Base-by-base conservation (phyloP, 2,113 vertebrate genomes). In the Dromaius novaehollandiae region DNA sequence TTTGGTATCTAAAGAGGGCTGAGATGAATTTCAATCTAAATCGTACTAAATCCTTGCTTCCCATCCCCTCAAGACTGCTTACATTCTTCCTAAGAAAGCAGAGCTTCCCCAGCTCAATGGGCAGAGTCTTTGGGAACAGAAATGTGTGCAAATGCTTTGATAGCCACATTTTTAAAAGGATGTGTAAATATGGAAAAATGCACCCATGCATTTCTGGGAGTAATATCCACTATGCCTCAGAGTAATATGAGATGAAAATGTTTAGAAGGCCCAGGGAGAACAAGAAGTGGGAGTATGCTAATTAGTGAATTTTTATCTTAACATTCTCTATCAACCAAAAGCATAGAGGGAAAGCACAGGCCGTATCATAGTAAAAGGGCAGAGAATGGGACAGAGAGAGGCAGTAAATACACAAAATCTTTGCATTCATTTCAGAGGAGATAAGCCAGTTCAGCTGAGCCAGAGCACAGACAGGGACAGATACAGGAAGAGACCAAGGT, bases 51-150 rank as follows among this genome's bases (percentile, higher is more conserved):
- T 85, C 70, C 66, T 89, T 2, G 4, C 22, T 95, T 95, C 30
- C 53, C 40, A 74, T 60, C 24, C 17, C 28, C 25, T 78, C 42
- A 61, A 91, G 71, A 77, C 46, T 81, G 71, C 60, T 94, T 66
- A 40, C n/a, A 75, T 86, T 91, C 82, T 90, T 95, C 16, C 11
- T 78, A 68, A 78, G 82, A 89, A 82, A 88, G 71, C 36, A 95
- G 50, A 50, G 51, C 40, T 92, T 92, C 53, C 78, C 50, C 24
- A 75, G 3, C 30, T 50, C 24, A 40, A 79, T 82, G 48, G 81
- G 46, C 7, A n/a, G 65, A 73, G 21, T 90, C 1, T 1, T 34
- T 73, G 26, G 28, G 50, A 87, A 66, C 44, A 44, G 8, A 28
- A 36, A 38, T 16, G 19, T 22, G 51, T 75, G 51, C 36, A 55